Percentiles rank a stretch among this genome's conserved stretches.
phyloP scores from a whole-genome alignment of 2,888 invertebrate genomes.

The Atherix ibis region DNA sequence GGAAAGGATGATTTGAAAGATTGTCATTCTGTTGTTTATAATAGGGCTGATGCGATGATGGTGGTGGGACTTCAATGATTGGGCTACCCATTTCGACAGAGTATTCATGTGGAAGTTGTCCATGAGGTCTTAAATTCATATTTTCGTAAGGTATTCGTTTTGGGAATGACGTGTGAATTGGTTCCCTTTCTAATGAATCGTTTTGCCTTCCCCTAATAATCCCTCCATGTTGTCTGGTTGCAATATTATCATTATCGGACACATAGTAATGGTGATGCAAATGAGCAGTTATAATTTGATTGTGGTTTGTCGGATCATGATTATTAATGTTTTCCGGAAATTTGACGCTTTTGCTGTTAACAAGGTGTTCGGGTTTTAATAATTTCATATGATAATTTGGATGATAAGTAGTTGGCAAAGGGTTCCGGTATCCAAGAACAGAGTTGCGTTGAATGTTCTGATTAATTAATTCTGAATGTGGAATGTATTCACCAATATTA shows the following conservation, averaged over 20 bases:
- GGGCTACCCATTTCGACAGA: constrained; percentile 12
- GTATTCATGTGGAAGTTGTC: constrained; percentile 10
- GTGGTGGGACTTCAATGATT: constrained; percentile 12
- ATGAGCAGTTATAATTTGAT: constrained; percentile 23
- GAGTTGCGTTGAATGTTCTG: not conserved
- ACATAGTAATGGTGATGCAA: constrained; percentile 33
- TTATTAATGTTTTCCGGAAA: too few relatives aligned
- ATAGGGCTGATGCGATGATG: too few relatives aligned
- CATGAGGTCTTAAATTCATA: constrained; percentile 6
- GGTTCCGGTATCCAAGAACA: not conserved
- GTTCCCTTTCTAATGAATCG: too few relatives aligned
- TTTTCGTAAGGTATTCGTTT: constrained; percentile 11
- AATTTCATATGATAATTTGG: constrained; percentile 22
- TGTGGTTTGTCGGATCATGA: not conserved
- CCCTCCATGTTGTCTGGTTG: not conserved
- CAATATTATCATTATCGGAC: constrained; percentile 12
- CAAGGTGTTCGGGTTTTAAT: constrained; percentile 10
- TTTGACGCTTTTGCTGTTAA: not conserved
- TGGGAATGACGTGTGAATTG: not conserved
- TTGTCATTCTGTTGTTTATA: too few relatives aligned
- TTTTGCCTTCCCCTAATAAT: not conserved
- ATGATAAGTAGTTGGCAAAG: constrained; percentile 24
- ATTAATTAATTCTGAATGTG: constrained; percentile 13
- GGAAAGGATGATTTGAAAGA: too few relatives aligned
- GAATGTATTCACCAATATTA: constrained; percentile 28